Evolutionary conservation across 2,888 invertebrate species (phyloP).

Genomic region (Hirudinaria manillensis): DNA sequence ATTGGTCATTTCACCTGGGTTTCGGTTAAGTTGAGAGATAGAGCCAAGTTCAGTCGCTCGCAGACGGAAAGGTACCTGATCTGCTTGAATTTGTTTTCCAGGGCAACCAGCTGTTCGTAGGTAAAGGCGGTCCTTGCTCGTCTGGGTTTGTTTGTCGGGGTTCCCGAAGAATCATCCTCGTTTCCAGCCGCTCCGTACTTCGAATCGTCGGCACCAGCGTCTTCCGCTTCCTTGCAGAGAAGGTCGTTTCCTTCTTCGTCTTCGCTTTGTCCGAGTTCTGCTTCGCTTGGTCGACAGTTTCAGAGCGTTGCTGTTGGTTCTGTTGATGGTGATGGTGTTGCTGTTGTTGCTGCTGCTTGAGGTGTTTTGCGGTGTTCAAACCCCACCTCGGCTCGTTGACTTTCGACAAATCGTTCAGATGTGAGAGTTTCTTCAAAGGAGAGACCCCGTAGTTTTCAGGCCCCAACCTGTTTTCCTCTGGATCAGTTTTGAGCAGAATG

Average conservation of each 20-base stretch:
- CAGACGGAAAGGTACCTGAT: conserved; percentile 89
- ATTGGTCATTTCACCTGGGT: conserved; percentile 73
- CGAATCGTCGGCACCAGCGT: background rate
- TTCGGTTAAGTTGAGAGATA: conserved; percentile 88
- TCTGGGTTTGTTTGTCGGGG: conserved; percentile 63
- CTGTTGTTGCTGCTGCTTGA: background rate
- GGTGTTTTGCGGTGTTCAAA: background rate
- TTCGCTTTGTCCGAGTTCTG: background rate
- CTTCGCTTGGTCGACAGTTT: background rate
- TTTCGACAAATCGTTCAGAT: background rate
- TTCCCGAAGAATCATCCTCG: background rate
- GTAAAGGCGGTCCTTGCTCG: conserved; percentile 94
- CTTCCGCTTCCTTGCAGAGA: background rate
- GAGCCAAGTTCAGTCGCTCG: conserved; percentile 87
- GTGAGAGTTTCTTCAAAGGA: background rate
- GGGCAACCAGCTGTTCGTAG: conserved; percentile 87
- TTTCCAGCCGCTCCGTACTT: background rate
- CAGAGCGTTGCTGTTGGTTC: background rate
- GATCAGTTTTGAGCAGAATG: background rate
- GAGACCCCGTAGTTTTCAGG: background rate
- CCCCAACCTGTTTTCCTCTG: background rate
- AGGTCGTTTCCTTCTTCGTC: conserved; percentile 11
- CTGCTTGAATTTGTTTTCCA: conserved; percentile 98
- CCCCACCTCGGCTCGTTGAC: background rate
- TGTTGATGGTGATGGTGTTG: background rate